Evolutionary conservation across 2,888 invertebrate species (phyloP).

Genomic region (Corbicula japonica): DNA sequence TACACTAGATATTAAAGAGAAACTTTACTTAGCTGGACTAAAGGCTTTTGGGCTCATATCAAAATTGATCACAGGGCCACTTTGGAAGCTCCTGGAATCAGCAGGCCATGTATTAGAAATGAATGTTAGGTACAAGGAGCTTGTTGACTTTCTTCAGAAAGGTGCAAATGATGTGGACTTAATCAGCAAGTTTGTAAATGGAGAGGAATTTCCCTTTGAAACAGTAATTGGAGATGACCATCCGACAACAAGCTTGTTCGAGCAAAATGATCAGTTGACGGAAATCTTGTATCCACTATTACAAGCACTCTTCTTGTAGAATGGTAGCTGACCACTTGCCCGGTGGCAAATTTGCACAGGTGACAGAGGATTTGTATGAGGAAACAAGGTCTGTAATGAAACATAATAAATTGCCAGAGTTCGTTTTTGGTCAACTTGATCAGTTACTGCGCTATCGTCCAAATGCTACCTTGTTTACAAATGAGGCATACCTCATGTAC

Average conservation of each 20-base stretch:
- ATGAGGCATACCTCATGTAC: constrained; percentile 52
- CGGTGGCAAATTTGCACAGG: constrained; percentile 42
- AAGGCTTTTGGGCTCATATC: constrained; percentile 51
- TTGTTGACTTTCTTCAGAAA: constrained; percentile 42
- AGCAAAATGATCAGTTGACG: background rate
- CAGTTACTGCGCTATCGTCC: constrained; percentile 49
- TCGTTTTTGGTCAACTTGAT: constrained; percentile 56
- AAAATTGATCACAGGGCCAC: constrained; percentile 43
- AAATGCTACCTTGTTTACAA: constrained; percentile 46
- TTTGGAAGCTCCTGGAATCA: constrained; percentile 50
- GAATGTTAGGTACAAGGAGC: constrained; percentile 45
- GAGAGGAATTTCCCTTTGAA: constrained; percentile 33
- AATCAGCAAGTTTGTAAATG: constrained; percentile 25
- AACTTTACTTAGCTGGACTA: constrained; percentile 40
- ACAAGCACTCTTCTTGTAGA: constrained; percentile 25
- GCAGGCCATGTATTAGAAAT: constrained; percentile 50
- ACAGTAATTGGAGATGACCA: constrained; percentile 3
- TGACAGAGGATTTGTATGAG: constrained; percentile 5
- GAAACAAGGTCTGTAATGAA: constrained; percentile 49
- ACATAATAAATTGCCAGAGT: constrained; percentile 58
- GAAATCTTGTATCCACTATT: constrained; percentile 26
- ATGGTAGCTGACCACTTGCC: constrained; percentile 52
- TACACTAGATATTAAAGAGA: constrained; percentile 41
- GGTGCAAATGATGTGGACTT: constrained; percentile 31
- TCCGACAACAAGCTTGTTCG: background rate